Evolutionary conservation across 2,113 vertebrate species (phyloP).

Genomic region (Meleagris gallopavo): DNA sequence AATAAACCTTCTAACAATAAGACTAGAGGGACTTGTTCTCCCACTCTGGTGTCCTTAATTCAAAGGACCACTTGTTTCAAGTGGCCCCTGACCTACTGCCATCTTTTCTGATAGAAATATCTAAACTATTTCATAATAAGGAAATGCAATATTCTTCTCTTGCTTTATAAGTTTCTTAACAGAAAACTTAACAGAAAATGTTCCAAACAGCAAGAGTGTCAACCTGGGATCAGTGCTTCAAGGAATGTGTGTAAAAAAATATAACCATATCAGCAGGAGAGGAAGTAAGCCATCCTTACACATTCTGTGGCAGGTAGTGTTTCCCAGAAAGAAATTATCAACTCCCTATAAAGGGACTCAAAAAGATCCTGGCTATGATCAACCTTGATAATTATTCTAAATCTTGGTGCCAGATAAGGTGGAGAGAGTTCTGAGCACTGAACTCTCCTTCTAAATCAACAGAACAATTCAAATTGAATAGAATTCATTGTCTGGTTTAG

Average conservation of each 20-base stretch:
- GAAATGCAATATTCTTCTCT: neutral
- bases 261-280: neutral
- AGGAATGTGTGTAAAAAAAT: neutral
- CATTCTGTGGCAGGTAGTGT: neutral
- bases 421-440: neutral
- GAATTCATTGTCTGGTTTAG: neutral
- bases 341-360: neutral
- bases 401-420: neutral
- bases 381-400: neutral
- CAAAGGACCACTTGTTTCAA: neutral
- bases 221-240: neutral
- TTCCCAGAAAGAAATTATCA: neutral
- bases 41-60: neutral
- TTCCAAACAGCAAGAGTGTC: neutral
- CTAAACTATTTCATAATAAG: neutral
- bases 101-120: neutral
- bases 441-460: neutral
- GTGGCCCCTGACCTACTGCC: neutral
- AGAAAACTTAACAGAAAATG: neutral
- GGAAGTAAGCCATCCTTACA: neutral
- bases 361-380: neutral
- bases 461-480: neutral
- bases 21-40: neutral
- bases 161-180: neutral
- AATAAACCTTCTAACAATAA: neutral